Evolutionary conservation across 92 coral and sea anemone genomes (phyloP).

Genomic region (Meandrina meandrites): DNA sequence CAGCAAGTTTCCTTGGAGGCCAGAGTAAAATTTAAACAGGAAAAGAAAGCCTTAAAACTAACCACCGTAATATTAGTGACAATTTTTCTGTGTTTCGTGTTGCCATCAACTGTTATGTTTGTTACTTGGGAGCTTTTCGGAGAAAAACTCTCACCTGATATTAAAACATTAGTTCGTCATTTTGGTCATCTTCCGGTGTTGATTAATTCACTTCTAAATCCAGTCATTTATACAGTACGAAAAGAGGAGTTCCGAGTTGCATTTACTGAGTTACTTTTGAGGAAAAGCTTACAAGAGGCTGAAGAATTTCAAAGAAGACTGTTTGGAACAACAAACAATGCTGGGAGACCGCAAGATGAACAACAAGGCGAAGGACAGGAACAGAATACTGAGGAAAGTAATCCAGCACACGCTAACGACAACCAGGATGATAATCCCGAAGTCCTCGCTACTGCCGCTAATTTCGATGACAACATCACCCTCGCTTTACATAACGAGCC

Average conservation of each 20-base stretch:
- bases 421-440: too few species aligned
- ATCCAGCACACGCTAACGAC: too few species aligned
- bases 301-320: too few species aligned
- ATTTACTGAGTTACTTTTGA: too few species aligned
- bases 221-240: neutral
- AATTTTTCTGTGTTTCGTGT: neutral
- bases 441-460: too few species aligned
- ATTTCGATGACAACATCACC: too few species aligned
- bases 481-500: too few species aligned
- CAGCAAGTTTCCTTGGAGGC: constrained; percentile 1
- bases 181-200: neutral
- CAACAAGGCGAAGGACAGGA: neutral
- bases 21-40: neutral
- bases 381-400: neutral
- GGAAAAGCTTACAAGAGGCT: too few species aligned
- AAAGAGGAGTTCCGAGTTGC: too few species aligned
- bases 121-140: neutral
- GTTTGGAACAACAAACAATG: neutral
- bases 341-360: neutral
- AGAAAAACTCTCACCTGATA: neutral
- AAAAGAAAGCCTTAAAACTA: neutral
- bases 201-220: neutral
- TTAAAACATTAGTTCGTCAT: neutral
- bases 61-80: neutral
- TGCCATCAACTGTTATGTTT: neutral